Percentiles rank a stretch among this genome's conserved stretches.
Evolutionary conservation across 2,113 vertebrate genomes (phyloP).

Genomic region (Nymphicus hollandicus): DNA sequence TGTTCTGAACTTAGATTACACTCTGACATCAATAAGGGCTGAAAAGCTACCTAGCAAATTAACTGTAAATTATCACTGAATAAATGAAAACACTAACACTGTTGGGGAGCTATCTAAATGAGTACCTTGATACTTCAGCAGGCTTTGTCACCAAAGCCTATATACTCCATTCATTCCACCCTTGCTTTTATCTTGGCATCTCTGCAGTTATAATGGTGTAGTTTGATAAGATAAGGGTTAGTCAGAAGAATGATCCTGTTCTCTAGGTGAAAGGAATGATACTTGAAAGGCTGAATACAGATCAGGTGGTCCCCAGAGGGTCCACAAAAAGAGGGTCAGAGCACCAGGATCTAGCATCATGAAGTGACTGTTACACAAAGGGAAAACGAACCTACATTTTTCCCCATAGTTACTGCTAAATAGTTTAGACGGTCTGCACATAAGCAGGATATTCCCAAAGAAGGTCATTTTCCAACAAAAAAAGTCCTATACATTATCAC

Average conservation of each 20-base stretch:
- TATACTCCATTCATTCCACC: background rate
- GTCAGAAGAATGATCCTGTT: background rate
- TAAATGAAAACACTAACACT: background rate
- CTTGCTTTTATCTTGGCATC: background rate
- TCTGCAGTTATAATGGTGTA: background rate
- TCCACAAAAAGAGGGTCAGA: background rate
- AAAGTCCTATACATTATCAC: background rate
- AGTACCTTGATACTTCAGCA: background rate
- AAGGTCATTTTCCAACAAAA: background rate
- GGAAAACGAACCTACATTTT: background rate
- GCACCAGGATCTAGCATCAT: background rate
- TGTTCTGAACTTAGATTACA: background rate
- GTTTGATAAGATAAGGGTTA: background rate
- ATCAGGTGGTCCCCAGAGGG: background rate
- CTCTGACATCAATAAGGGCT: background rate
- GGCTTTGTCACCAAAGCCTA: background rate
- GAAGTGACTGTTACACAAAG: background rate
- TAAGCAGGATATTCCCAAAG: background rate
- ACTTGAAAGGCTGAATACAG: background rate
- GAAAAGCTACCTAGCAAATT: background rate
- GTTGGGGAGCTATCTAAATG: background rate
- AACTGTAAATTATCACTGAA: background rate
- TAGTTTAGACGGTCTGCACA: background rate
- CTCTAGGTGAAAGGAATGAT: background rate
- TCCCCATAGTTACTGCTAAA: background rate